Base-by-base conservation (phyloP, 2,888 invertebrate species). In the Nowickia ferox region DNA sequence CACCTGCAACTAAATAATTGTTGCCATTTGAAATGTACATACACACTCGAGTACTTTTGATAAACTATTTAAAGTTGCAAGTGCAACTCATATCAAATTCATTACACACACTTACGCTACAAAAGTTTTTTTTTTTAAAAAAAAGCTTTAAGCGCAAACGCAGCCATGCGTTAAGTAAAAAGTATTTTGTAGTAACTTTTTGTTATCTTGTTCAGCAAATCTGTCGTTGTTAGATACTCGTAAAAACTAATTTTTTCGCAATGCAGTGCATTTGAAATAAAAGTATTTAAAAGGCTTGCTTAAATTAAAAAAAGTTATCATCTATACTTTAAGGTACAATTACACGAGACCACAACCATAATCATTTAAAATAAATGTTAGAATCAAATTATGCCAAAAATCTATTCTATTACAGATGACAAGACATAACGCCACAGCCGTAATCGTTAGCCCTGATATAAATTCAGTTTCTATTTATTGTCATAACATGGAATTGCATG, bases 151-250 rank as follows among this genome's bases (percentile, higher is more conserved):
- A 78, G 78, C 78, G 77, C 83, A 84, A 75, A 84, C 74, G 68
- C 78, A 79, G 59, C 78, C 77, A 84, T 78, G 84, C 84, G 78
- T 84, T 68, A 79, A 79, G 61, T 48, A 30, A 44, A 71, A 66
- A 68, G 19, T 19, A 63, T 42, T 63, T 46, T 15, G 5, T 30
- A 30, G 5, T 46, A 46, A 15, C 46, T 15, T 13, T 46, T n/a
- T 46, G 46, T 46, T 46, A 46, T 46, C 46, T 13, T 46, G 6
- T 46, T 46, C 15, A 46, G 46, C 46, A 13, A 46, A 11, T 46
- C 46, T 46, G 46, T 15, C 46, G 13, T 46, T 11, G 46, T 46
- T 11, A 46, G 46, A 46, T 46, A 46, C n/a, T n/a, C n/a, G n/a
- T n/a, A n/a, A n/a, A 46, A 46, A 13, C 4, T 1, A 15, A 46